Evolutionary conservation across 23 tunicate species (phyloP).

Genomic region (Trididemnum miniatum): DNA sequence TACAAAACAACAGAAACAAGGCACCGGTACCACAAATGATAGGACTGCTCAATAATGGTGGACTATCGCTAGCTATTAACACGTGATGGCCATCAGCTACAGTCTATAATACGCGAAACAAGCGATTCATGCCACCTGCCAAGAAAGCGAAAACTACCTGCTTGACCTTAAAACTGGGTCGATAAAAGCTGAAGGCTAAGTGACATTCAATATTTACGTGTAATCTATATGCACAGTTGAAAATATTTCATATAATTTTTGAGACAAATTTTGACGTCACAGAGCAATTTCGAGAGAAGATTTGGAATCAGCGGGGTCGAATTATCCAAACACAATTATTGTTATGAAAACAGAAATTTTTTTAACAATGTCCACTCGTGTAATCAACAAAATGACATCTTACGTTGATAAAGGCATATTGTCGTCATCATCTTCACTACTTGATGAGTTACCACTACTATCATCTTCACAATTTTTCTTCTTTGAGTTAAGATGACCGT

Average conservation of each 20-base stretch:
- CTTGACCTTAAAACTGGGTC: not conserved
- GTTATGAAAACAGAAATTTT: not conserved
- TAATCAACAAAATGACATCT: too few species aligned
- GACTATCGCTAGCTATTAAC: too few species aligned
- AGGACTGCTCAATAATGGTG: too few species aligned
- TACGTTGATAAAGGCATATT: constrained; percentile 69
- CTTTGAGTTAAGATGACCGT: constrained; percentile 2
- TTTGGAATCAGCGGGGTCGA: not conserved
- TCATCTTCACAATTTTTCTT: not conserved
- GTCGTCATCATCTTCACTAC: constrained; percentile 64
- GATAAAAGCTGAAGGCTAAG: not conserved
- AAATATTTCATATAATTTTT: too few species aligned
- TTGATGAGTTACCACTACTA: constrained; percentile 36
- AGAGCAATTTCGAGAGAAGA: not conserved
- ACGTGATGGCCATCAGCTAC: too few species aligned
- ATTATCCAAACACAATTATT: not conserved
- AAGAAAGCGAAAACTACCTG: not conserved
- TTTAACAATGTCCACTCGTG: not conserved
- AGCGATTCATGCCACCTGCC: too few species aligned
- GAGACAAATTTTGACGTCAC: not conserved
- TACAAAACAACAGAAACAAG: too few species aligned
- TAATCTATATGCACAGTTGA: not conserved
- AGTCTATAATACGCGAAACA: too few species aligned
- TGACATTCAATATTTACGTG: not conserved
- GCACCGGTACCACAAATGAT: too few species aligned